Percentiles rank a stretch among this genome's conserved stretches.
phyloP scores from a whole-genome alignment of 2,113 vertebrate species.

The Sinocyclocheilus anophthalmus region DNA sequence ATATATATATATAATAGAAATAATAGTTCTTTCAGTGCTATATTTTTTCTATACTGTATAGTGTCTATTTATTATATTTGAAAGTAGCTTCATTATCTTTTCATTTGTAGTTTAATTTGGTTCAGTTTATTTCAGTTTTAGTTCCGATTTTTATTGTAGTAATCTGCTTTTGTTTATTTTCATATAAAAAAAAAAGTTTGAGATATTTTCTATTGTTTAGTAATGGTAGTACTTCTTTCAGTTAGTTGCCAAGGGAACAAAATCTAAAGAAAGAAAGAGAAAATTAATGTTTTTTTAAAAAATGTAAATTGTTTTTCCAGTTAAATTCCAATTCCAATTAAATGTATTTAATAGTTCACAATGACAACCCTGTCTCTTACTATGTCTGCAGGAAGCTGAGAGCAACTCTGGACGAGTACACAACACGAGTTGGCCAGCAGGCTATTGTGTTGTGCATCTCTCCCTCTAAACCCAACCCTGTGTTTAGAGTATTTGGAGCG shows the following conservation, averaged over 20 bases:
- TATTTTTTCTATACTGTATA: no score
- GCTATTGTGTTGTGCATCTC: slow-evolving; percentile 97
- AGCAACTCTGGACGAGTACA: slow-evolving; percentile 95
- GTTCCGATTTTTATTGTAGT: not conserved
- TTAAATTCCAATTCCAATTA: not conserved
- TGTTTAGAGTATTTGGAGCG: slow-evolving; percentile 97
- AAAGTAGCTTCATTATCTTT: no score
- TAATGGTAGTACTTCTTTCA: not conserved
- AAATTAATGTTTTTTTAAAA: no score
- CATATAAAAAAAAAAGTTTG: not conserved
- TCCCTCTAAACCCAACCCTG: slow-evolving; percentile 94
- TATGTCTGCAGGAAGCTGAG: slow-evolving; percentile 85
- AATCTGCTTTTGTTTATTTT: not conserved
- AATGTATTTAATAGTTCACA: not conserved
- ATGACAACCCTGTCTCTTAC: not conserved
- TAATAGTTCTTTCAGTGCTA: no score
- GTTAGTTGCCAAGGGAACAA: not conserved
- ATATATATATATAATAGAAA: no score
- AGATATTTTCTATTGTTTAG: not conserved
- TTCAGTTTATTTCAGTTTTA: not conserved
- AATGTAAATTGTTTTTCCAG: not conserved
- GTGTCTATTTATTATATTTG: no score
- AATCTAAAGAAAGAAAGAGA: no score
- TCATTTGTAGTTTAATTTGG: no score
- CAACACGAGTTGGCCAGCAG: slow-evolving; percentile 95